Evolutionary conservation across 2,888 invertebrate genomes (phyloP).

Genomic region (Helleia helle): DNA sequence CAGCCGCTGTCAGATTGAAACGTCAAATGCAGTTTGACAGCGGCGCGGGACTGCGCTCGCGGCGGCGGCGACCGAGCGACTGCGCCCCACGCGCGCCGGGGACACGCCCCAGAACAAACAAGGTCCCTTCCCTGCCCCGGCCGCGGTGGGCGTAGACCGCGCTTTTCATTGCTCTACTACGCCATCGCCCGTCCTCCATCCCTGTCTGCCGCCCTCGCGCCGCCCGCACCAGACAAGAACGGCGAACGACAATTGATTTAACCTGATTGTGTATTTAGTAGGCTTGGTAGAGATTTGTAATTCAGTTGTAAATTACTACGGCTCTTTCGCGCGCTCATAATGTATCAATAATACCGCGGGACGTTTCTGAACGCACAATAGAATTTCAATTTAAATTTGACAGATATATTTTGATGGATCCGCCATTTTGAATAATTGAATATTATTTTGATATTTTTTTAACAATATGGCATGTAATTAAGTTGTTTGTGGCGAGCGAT

Average conservation of each 20-base stretch:
- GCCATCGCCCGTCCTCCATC: constrained; percentile 29
- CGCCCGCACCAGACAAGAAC: constrained; percentile 27
- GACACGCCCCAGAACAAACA: constrained; percentile 64
- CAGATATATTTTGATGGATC: constrained; percentile 65
- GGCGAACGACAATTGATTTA: constrained; percentile 54
- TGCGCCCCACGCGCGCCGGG: constrained; percentile 33
- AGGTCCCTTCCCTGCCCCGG: constrained; percentile 55
- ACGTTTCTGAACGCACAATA: constrained; percentile 40
- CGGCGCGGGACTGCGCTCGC: constrained; percentile 38
- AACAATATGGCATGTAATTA: constrained; percentile 22
- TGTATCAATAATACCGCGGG: constrained; percentile 67
- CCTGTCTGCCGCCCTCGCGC: constrained; percentile 21
- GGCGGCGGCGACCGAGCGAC: constrained; percentile 54
- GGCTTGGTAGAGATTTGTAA: constrained; percentile 58
- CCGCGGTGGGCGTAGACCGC: constrained; percentile 51
- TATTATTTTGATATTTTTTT: constrained; percentile 14
- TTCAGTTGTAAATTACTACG: constrained; percentile 69
- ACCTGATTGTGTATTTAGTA: constrained; percentile 65
- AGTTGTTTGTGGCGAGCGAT: constrained; percentile 22
- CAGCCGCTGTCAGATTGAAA: constrained; percentile 58
- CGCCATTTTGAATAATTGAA: constrained; percentile 48
- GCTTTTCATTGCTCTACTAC: constrained; percentile 37
- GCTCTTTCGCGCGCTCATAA: constrained; percentile 64
- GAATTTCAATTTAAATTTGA: constrained; percentile 71
- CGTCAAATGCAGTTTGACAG: constrained; percentile 33